Conservation (phyloP, 2,888 invertebrate genomes). For the Hartigia nigra region DNA sequence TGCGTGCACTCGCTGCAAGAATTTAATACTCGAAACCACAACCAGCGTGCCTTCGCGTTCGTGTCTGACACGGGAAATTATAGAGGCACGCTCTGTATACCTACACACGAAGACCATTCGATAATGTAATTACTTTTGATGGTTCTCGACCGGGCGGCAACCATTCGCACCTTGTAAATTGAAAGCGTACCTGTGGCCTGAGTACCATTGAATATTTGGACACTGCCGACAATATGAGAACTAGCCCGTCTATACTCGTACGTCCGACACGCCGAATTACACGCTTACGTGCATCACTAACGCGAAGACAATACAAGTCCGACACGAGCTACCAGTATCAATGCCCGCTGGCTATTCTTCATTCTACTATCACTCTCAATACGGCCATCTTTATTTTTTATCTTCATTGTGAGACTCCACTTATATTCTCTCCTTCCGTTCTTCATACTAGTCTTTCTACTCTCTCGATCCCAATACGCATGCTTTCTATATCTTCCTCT, state of each 20-base stretch:
- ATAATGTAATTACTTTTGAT: slow-evolving; percentile 54
- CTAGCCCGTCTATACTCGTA: slow-evolving; percentile 23
- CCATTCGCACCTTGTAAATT: slow-evolving; percentile 48
- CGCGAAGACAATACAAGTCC: slow-evolving; percentile 14
- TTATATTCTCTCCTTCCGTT: not conserved
- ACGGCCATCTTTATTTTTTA: not conserved
- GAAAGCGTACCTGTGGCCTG: slow-evolving; percentile 27
- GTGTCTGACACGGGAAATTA: not conserved
- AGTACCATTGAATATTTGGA: slow-evolving; percentile 51
- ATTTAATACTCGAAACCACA: slow-evolving; percentile 54
- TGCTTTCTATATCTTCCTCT: too few relatives aligned
- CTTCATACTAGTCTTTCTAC: not conserved
- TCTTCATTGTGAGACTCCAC: not conserved
- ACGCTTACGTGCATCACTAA: not conserved
- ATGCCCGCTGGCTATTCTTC: slow-evolving; percentile 9
- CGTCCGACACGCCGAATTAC: slow-evolving; percentile 14
- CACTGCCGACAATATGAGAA: slow-evolving; percentile 24
- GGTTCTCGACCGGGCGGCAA: slow-evolving; percentile 40
- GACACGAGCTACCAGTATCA: slow-evolving; percentile 12
- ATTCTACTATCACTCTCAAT: not conserved
- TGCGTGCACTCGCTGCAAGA: slow-evolving; percentile 45
- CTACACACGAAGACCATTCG: slow-evolving; percentile 22
- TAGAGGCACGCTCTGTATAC: not conserved
- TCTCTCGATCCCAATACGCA: not conserved
- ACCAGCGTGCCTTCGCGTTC: slow-evolving; percentile 23